Base-by-base conservation (phyloP, 2,797 vertebrate genomes). In the Jordanella pulchra region DNA sequence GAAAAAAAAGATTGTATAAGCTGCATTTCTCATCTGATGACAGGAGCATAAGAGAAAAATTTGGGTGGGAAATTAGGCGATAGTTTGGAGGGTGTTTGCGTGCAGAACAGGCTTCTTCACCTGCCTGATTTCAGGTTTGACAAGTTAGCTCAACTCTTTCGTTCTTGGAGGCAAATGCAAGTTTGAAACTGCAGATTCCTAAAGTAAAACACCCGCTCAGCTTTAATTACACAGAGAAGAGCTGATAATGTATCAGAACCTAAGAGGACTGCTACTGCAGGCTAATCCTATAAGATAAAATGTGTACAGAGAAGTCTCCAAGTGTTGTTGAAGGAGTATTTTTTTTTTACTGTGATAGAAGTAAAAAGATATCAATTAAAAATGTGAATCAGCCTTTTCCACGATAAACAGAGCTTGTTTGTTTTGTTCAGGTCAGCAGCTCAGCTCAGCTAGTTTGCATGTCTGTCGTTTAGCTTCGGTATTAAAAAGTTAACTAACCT, bases 61-160 rank as follows among this genome's bases (percentile, higher is more conserved):
- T 69, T 67, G 54, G 56, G 50, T 47, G 39, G 63, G 44, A 71
- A 50, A 56, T 79, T 56, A 42, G 28, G 7, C 11, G 47, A 50
- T 3, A 12, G 27, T 77, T 71, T 84, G 63, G 42, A 58, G 12
- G 60, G 48, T 69, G 48, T 0, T 14, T 65, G 69, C 50, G 18
- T 65, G 61, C 47, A 45, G 56, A 81, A 51, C 30, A 48, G 42
- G 30, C 54, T 72, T n/a, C 58, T 75, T 66, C 42, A 15, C 60
- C 42, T 75, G 72, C 61, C 78, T 78, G 72, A 69, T 75, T 87
- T 87, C 89, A 85, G 90, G 90, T 91, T 89, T 80, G 79, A 81
- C 89, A 6, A 75, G 85, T 90, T 75, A 50, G 68, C 42, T 58
- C 55, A 66, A 67, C 71, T 35, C 39, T 79, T 71, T 77, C 69